Evolutionary conservation across 2,888 invertebrate genomes (phyloP).

Genomic region (Opisthograptis luteolata): DNA sequence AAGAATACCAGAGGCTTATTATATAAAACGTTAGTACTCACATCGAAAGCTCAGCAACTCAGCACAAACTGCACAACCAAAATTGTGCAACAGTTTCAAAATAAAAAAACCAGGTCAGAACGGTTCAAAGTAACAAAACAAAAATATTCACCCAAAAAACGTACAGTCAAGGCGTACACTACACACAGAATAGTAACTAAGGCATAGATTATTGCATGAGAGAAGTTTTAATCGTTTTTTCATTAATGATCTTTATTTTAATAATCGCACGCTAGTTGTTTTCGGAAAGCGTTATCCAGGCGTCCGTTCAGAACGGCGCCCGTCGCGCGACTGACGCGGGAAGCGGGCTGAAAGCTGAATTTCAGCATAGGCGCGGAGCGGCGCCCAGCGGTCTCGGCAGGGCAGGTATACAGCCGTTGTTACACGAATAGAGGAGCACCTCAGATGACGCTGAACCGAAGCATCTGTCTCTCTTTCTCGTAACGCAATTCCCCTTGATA

Average conservation of each 20-base stretch:
- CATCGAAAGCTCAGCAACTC: constrained; percentile 42
- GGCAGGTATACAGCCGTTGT: constrained; percentile 52
- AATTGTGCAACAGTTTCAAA: constrained; percentile 71
- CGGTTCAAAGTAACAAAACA: constrained; percentile 42
- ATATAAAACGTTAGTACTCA: constrained; percentile 41
- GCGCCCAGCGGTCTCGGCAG: constrained; percentile 69
- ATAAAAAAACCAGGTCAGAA: constrained; percentile 73
- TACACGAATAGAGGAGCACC: constrained; percentile 43
- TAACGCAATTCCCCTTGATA: constrained; percentile 11
- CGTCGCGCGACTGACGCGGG: constrained; percentile 64
- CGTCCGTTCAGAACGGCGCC: constrained; percentile 54
- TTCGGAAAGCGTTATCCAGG: constrained; percentile 33
- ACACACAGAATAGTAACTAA: constrained; percentile 45
- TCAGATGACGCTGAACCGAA: constrained; percentile 33
- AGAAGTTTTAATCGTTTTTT: constrained; percentile 49
- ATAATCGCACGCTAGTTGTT: constrained; percentile 47
- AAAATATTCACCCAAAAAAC: constrained; percentile 41
- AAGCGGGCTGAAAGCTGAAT: constrained; percentile 31
- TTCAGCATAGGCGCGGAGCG: constrained; percentile 39
- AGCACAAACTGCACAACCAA: constrained; percentile 39
- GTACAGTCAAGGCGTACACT: constrained; percentile 36
- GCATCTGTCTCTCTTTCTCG: constrained; percentile 38
- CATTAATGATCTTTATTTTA: constrained; percentile 62
- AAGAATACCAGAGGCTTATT: neutral
- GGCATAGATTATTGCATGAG: constrained; percentile 50